A percentile compares a stretch with the other conserved stretches of the same genome.
These are phyloP conservation scores for Siphamia tubifer DNA, from an alignment of 2,113 vertebrate genomes.

Conservation along the genomic window DNA sequence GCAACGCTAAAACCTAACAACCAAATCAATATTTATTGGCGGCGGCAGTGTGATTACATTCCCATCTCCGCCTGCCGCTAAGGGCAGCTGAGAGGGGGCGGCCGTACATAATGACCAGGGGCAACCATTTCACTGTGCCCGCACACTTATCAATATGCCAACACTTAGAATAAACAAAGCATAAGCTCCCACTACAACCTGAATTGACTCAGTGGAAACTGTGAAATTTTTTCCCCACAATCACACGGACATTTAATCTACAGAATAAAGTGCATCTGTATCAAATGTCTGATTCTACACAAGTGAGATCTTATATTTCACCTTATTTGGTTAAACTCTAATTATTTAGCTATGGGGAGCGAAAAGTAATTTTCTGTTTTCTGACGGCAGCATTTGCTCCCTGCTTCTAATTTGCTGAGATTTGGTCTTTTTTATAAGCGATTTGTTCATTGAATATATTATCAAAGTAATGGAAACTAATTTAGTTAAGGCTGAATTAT, in stretches of 20 bases:
- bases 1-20: slow-evolving; percentile 29
- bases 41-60: slow-evolving; percentile 21
- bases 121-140: background rate
- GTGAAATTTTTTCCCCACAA: background rate
- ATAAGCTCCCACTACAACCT: background rate
- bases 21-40: slow-evolving; percentile 65
- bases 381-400: too few relatives aligned
- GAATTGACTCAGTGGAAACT: background rate
- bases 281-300: background rate
- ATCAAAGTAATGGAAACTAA: too few relatives aligned
- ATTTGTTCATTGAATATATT: too few relatives aligned
- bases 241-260: background rate
- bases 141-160: background rate
- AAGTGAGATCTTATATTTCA: background rate
- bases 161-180: slow-evolving; percentile 4
- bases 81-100: background rate
- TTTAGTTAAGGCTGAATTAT: too few relatives aligned
- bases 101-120: background rate
- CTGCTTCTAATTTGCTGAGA: too few relatives aligned
- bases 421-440: too few relatives aligned
- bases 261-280: background rate
- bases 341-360: too few relatives aligned
- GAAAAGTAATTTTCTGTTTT: too few relatives aligned
- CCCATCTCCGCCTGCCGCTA: background rate
- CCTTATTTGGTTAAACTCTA: too few relatives aligned